Evolutionary conservation across 2,888 invertebrate genomes (phyloP), one percentile per base, ranked within the genome.

Genomic region (Endotricha flammealis): DNA sequence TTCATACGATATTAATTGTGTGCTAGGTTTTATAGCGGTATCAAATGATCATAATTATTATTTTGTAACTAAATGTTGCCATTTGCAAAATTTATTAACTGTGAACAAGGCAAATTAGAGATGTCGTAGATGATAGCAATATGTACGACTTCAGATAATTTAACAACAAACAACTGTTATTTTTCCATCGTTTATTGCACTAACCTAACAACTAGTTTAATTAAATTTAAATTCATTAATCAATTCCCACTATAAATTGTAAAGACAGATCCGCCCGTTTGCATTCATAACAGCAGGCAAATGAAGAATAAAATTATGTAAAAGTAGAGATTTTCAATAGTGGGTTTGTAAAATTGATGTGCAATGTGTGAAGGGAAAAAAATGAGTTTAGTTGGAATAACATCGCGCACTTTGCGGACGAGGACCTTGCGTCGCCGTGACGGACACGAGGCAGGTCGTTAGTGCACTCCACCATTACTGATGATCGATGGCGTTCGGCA

Each of bases 401-500:
- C 20, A 20, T 20, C 8, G 12, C 27, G 39, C 34, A 31, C 34
- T 31, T 30, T 23, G 43, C 39, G 42, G 37, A 39, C 41, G 39
- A 39, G 32, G 38, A 38, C 41, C 35, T 22, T 28, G 36, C 16
- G 35, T 29, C 44, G 38, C 44, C 48, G 47, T 54, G 61, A 48
- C 54, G 55, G 59, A 58, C 62, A 58, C 64, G 57, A 59, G 57
- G 57, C 54, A 60, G 64, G 68, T 79, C 82, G 78, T 81, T 81
- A 82, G 75, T 67, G 67, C 57, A 61, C 32, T 61, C 63, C 59
- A 57, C 72, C 78, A 80, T 82, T 82, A 81, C 69, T 52, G 65
- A 75, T 83, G 85, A 85, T 85, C 73, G 82, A 85, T 82, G 66
- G 66, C 67, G 72, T 58, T 57, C 67, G 71, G 72, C 77, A 77